These are phyloP conservation scores for Oreamnos americanus DNA, from an alignment of 2,113 vertebrate species.

Conservation along the genomic window DNA sequence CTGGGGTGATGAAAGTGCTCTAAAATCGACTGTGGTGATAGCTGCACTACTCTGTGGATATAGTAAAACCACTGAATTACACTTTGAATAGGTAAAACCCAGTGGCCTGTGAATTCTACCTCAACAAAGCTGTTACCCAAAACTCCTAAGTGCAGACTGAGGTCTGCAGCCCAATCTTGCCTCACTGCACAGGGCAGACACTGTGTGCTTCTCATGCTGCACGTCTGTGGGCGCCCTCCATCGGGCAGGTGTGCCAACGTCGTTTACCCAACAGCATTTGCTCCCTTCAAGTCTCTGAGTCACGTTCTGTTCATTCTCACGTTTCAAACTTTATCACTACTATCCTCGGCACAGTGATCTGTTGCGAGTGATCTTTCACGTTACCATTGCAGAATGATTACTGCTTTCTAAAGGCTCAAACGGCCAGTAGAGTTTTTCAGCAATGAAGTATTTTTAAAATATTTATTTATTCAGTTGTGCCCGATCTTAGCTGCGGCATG, in stretches of 20 bases:
- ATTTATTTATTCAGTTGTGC: not conserved
- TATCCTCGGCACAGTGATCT: not conserved
- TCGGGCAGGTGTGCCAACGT: not conserved
- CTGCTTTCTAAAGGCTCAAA: not conserved
- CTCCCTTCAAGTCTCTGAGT: not conserved
- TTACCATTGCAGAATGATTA: not conserved
- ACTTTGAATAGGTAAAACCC: not conserved
- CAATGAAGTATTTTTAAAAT: not conserved
- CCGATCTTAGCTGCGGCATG: not conserved
- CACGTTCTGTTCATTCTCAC: not conserved
- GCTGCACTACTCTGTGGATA: not conserved
- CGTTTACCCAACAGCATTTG: not conserved
- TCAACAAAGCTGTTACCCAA: not conserved
- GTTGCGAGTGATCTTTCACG: not conserved
- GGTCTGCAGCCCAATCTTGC: too few species aligned
- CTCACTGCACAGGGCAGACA: not conserved
- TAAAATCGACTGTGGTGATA: not conserved
- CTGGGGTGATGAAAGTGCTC: not conserved
- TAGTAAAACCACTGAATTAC: not conserved
- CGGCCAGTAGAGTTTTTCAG: not conserved
- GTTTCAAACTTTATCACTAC: not conserved
- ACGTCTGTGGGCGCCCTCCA: not conserved
- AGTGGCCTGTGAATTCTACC: not conserved
- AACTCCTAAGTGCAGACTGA: not conserved
- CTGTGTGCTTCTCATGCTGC: not conserved